Evolutionary conservation across 2,888 invertebrate species (phyloP), one percentile per base, ranked within the genome.

Genomic region (Brachyopa scutellaris): DNA sequence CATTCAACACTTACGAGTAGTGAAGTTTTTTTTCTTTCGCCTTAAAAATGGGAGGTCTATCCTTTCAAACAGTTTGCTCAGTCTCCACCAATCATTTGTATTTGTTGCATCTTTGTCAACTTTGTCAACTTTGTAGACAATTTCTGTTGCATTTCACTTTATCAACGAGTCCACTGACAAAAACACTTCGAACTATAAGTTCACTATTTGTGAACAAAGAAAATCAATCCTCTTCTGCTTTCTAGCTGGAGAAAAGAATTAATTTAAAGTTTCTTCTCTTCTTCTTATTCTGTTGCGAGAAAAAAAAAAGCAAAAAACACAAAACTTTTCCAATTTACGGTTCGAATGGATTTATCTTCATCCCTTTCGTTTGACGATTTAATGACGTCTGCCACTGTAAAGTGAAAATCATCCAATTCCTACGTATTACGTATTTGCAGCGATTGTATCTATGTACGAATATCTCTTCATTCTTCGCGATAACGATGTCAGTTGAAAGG

Each of bases 311-410:
- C 1, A 51, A 26, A 26, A 26, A 26, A 26, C 6, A n/a, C n/a
- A n/a, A n/a, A 76, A 76, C 76, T 76, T 76, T 76, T 76, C 38
- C 76, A 78, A 78, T 78, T 72, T 78, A 64, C 70, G 29, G 57
- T 64, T 49, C 15, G 47, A 70, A 45, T 62, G 21, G 51, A 40
- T n/a, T n/a, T n/a, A 36, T 64, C 42, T 26, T 69, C 64, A 67
- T 76, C 38, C 51, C 23, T 15, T 51, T 40, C 13, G 31, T 19
- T 53, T 17, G 33, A 19, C 45, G 15, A 40, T 61, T 55, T 61
- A 69, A 77, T 62, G 61, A 55, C 13, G 69, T 57, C 67, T 59
- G 15, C n/a, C 29, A 13, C 33, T 40, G 7, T 36, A 15, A 67
- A 76, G 42, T 67, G 53, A 61, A 40, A 66, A 59, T 57, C 73